These are phyloP conservation scores for Alviniconcha marisindica DNA, from an alignment of 1,140 invertebrate species.

Conservation along the genomic window DNA sequence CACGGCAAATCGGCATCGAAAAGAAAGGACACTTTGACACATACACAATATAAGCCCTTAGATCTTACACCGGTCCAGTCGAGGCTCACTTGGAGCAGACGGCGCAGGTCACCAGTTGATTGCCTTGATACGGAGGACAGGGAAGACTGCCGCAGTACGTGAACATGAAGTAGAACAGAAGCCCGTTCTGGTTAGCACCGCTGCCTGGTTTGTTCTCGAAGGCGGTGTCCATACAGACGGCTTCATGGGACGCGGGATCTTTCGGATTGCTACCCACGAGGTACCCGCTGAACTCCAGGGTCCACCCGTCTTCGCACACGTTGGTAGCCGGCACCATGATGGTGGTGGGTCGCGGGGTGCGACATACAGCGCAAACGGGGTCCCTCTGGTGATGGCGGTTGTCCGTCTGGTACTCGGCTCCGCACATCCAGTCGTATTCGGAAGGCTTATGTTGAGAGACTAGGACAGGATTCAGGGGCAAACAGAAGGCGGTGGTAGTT, in stretches of 20 bases:
- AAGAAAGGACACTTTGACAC: too few relatives aligned
- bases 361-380: slow-evolving; percentile 48
- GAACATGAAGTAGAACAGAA: neutral
- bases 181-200: neutral
- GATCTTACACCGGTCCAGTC: too few relatives aligned
- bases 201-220: neutral
- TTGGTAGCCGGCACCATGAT: slow-evolving; percentile 57
- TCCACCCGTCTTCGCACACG: slow-evolving; percentile 53
- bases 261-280: slow-evolving; percentile 42
- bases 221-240: slow-evolving; percentile 49
- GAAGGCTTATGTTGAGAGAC: neutral
- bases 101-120: slow-evolving; percentile 31
- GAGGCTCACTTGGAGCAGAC: slow-evolving; percentile 44
- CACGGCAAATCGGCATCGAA: too few relatives aligned
- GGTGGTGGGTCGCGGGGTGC: slow-evolving; percentile 17
- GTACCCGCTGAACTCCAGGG: slow-evolving; percentile 50
- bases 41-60: too few relatives aligned
- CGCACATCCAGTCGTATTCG: neutral
- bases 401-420: neutral
- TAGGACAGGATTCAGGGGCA: neutral
- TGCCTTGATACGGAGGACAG: neutral
- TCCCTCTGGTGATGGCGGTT: slow-evolving; percentile 17
- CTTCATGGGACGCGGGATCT: slow-evolving; percentile 26
- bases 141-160: slow-evolving; percentile 4
- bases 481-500: neutral